Evolutionary conservation across 1,140 invertebrate species (phyloP), one percentile per base, ranked within the genome.

Genomic region (Drosophila fuyamai): DNA sequence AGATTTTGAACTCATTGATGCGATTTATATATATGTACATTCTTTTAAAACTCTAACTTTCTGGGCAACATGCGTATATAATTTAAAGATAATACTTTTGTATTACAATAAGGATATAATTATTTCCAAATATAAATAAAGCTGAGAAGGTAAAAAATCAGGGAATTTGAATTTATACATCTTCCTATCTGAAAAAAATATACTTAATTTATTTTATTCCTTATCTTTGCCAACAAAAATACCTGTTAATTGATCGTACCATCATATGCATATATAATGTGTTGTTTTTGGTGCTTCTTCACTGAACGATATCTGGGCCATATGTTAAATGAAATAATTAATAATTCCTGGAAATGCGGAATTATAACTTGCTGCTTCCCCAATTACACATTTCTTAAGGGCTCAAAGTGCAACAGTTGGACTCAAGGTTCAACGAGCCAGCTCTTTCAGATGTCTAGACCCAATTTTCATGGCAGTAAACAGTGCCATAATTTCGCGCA

Each of bases 381-480:
- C 35, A 40, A 68, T 68, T 68, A 68, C 43, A 53, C 38, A 66
- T 60, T 41, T 36, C 3, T 41, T 9, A 9, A 32, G n/a, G 43
- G 35, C 18, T 66, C 50, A 41, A 71, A 57, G 67, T 57, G 43
- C 65, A 41, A 13, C 43, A 14, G 27, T 48, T 27, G 62, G 66
- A 29, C 1, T 58, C 67, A 57, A 71, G 36, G 67, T 70, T 71
- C 67, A 71, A 71, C 51, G 44, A 71, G 50, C 36, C 57, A 5
- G 10, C 4, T 36, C 16, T 32, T 32, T 13, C 27, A 9, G 53
- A 61, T 46, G 70, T 73, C 70, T 73, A 53, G 70, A 60, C 65
- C 53, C 10, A 43, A 29, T 43, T 50, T 41, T 29, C 29, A 27
- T 14, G 47, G 46, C 8, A 5, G 41, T 38, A 58, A 72, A 72